Percentiles rank a stretch among this genome's conserved stretches.
phyloP scores from a whole-genome alignment of 2,797 vertebrate species.

The Oreochromis grahami region DNA sequence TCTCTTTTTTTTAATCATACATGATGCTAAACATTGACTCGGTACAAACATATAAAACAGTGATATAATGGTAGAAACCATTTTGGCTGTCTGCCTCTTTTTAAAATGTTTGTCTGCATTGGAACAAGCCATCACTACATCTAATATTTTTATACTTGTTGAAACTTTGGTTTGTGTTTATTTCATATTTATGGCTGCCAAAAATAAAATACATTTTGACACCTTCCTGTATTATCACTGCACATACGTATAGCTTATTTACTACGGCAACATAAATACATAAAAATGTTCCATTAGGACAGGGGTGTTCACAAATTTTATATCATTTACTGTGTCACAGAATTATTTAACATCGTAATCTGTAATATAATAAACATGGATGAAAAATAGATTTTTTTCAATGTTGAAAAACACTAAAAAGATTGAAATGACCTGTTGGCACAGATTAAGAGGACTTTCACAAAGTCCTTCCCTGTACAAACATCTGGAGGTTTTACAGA shows the following conservation, averaged over 20 bases:
- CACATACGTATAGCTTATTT: accelerated
- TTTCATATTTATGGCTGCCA: slow-evolving; percentile 58
- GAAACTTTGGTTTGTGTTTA: slow-evolving; percentile 30
- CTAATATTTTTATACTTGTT: slow-evolving; percentile 57
- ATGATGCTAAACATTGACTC: neutral
- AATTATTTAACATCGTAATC: neutral
- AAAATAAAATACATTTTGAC: slow-evolving; percentile 28
- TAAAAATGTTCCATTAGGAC: neutral
- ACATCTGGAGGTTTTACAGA: neutral
- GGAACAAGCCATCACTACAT: slow-evolving; percentile 10
- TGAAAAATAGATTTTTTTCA: neutral
- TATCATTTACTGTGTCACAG: neutral
- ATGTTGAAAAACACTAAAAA: neutral
- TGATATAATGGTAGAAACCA: neutral
- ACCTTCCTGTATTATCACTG: neutral
- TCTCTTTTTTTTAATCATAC: neutral
- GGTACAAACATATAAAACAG: neutral
- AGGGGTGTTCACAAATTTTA: neutral
- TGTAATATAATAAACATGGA: neutral
- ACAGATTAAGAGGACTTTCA: neutral
- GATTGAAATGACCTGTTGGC: neutral
- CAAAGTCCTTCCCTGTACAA: neutral
- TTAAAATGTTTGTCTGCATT: neutral
- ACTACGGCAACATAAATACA: neutral
- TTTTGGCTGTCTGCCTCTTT: neutral